These are phyloP conservation scores for Protonemura montana DNA, from an alignment of 2,888 invertebrate species.

Conservation along the genomic window DNA sequence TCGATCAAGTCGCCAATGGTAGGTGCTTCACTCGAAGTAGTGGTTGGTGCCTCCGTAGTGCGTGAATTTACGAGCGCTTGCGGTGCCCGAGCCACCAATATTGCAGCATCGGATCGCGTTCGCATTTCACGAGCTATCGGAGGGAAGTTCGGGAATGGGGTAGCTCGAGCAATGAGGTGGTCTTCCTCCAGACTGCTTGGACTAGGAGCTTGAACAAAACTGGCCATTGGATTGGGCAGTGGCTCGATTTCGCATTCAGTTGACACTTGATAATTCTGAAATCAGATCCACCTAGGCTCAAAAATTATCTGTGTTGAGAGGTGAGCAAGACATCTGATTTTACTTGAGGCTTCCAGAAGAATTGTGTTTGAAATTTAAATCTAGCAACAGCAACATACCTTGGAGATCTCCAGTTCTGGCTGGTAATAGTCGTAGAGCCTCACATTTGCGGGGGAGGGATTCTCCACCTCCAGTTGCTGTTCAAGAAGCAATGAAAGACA, in stretches of 20 bases:
- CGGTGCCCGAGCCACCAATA: neutral
- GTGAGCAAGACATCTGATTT: neutral
- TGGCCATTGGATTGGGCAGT: constrained; percentile 20
- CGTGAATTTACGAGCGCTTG: neutral
- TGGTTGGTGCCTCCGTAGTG: neutral
- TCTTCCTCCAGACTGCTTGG: neutral
- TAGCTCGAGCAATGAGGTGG: neutral
- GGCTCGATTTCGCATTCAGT: constrained; percentile 27
- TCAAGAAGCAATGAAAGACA: constrained; percentile 63
- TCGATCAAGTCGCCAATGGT: neutral
- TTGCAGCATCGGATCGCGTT: neutral
- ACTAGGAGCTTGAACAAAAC: neutral
- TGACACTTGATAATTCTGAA: constrained; percentile 55
- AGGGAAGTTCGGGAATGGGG: neutral
- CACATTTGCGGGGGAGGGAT: constrained; percentile 64
- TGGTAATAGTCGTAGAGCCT: constrained; percentile 72
- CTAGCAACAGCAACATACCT: constrained; percentile 58
- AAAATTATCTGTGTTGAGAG: neutral
- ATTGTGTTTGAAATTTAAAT: neutral
- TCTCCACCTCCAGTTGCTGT: constrained; percentile 60
- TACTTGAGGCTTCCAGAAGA: neutral
- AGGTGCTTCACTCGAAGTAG: neutral
- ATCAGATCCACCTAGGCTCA: neutral
- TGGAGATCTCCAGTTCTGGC: constrained; percentile 64
- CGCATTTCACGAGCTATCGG: neutral